Conservation (phyloP, 1,140 invertebrate species). For the Diprion similis region DNA sequence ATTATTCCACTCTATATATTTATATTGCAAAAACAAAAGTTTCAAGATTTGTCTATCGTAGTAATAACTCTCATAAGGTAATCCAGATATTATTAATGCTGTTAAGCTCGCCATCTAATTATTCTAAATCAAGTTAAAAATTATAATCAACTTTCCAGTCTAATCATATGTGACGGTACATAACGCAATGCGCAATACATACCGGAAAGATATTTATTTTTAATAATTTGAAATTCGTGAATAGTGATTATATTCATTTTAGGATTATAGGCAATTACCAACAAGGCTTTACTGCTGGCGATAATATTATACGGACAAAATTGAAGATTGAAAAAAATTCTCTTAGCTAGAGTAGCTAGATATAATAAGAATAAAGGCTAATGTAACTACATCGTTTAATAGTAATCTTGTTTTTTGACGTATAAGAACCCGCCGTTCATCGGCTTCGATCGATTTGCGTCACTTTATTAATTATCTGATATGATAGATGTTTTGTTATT, state of each 20-base stretch:
- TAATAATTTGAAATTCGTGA: not conserved
- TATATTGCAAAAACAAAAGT: not conserved
- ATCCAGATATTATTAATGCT: too few species aligned
- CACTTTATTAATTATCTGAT: constrained; percentile 12
- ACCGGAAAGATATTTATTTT: not conserved
- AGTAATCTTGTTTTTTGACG: constrained; percentile 44
- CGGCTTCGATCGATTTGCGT: constrained; percentile 23
- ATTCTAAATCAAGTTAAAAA: not conserved
- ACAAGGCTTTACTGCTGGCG: not conserved
- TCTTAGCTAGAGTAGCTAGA: constrained; percentile 22
- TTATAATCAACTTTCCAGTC: not conserved
- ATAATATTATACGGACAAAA: constrained; percentile 5
- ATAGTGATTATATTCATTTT: constrained; percentile 39
- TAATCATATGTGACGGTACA: not conserved
- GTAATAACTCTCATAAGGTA: too few species aligned
- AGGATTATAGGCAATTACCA: constrained; percentile 5
- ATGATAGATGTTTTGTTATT: constrained; percentile 37
- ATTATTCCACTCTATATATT: not conserved
- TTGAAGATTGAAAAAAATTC: not conserved
- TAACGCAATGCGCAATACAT: not conserved
- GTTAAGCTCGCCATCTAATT: not conserved
- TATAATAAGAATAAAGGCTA: constrained; percentile 16
- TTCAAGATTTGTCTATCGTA: not conserved
- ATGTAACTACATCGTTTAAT: constrained; percentile 12
- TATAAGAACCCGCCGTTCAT: constrained; percentile 34